These are phyloP conservation scores for Amia ocellicauda DNA, from an alignment of 2,113 vertebrate species.

Conservation along the genomic window DNA sequence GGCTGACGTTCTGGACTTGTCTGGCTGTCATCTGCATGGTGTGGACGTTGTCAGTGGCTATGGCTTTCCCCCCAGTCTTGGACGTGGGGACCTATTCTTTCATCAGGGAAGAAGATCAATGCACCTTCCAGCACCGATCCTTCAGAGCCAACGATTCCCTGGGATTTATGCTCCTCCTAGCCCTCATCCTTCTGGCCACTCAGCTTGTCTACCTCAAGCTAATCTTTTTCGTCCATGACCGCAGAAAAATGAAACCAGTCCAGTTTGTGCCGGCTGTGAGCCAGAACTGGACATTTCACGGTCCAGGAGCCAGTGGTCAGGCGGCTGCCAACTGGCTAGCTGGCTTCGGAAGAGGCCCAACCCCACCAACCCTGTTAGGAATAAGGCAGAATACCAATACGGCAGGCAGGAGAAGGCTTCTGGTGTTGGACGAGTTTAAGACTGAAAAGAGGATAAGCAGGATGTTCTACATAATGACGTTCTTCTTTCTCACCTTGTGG, in stretches of 20 bases:
- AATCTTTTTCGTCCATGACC: constrained; percentile 98
- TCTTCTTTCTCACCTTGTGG: constrained; percentile 97
- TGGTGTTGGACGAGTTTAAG: constrained; percentile 98
- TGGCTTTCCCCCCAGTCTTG: constrained; percentile 97
- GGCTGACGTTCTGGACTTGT: constrained; percentile 98
- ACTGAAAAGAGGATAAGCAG: constrained; percentile 99
- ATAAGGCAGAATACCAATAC: constrained; percentile 96
- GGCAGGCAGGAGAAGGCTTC: constrained; percentile 88
- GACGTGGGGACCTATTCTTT: constrained; percentile 98
- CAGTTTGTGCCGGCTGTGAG: constrained; percentile 98
- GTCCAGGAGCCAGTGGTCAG: constrained; percentile 95
- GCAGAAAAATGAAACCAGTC: constrained; percentile 99
- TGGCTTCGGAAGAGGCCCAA: constrained; percentile 96
- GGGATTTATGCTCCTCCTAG: constrained; percentile 98
- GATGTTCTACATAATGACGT: constrained; percentile 99
- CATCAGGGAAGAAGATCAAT: constrained; percentile 98
- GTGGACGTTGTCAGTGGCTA: constrained; percentile 98
- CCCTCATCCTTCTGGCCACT: constrained; percentile 97
- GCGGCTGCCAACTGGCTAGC: constrained; percentile 98
- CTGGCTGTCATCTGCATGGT: constrained; percentile 98
- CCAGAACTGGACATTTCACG: constrained; percentile 99
- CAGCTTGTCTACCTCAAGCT: constrained; percentile 99
- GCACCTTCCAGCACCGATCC: constrained; percentile 97
- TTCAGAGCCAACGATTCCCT: constrained; percentile 98
- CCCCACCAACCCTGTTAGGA: constrained; percentile 95